These are phyloP conservation scores for Vanessa cardui DNA, from an alignment of 2,888 invertebrate genomes.

Conservation along the genomic window DNA sequence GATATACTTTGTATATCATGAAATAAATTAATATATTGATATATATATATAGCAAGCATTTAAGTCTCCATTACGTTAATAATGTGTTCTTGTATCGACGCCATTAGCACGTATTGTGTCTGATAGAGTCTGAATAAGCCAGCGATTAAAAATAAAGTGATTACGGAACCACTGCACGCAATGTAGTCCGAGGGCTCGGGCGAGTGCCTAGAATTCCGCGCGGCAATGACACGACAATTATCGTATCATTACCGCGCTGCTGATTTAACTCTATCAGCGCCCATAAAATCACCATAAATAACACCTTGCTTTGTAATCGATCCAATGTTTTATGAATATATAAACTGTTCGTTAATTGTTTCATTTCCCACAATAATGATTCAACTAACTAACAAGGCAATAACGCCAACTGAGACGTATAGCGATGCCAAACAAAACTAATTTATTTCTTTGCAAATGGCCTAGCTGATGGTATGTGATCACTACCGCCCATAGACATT, in stretches of 20 bases:
- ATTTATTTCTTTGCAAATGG: too few relatives aligned
- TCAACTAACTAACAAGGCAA: too few relatives aligned
- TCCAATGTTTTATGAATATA: slow-evolving; percentile 1
- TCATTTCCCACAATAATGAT: too few relatives aligned
- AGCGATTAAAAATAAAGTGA: slow-evolving; percentile 14
- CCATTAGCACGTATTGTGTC: background rate
- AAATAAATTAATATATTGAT: too few relatives aligned
- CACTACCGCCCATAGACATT: too few relatives aligned
- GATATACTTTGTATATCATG: too few relatives aligned
- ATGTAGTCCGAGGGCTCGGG: background rate
- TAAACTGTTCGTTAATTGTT: background rate
- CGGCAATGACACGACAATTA: slow-evolving; percentile 17
- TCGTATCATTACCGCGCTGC: slow-evolving; percentile 16
- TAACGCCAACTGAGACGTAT: too few relatives aligned
- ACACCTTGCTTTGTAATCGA: slow-evolving; percentile 9
- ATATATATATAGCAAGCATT: too few relatives aligned
- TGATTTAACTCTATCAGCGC: slow-evolving; percentile 20
- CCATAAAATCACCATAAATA: slow-evolving; percentile 26
- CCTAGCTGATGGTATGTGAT: too few relatives aligned
- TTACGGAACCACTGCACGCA: background rate
- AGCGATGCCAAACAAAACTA: too few relatives aligned
- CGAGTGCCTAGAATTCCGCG: background rate
- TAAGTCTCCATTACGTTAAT: background rate
- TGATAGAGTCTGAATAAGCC: background rate
- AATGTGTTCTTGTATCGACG: background rate